Conservation (phyloP, 2,888 invertebrate genomes). For the Pyrrhosoma nymphula region DNA sequence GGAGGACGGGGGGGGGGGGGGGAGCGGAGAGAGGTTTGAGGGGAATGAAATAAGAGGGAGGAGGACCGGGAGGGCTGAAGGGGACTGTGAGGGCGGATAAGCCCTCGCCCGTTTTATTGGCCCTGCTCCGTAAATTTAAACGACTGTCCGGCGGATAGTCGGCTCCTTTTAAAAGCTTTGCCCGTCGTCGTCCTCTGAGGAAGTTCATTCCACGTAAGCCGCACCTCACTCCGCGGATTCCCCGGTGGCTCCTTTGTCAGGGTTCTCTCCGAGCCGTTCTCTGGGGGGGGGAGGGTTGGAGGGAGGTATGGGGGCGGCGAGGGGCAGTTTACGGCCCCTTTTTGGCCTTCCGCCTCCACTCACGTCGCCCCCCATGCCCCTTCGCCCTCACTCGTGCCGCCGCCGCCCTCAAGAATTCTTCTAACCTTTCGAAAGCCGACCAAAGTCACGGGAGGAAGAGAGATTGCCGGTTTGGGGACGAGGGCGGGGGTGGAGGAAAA, state of each 20-base stretch:
- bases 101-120: slow-evolving; percentile 59
- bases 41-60: background rate
- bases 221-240: slow-evolving; percentile 27
- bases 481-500: background rate
- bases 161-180: slow-evolving; percentile 62
- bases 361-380: background rate
- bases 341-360: background rate
- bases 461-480: background rate
- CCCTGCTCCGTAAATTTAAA: slow-evolving; percentile 55
- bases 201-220: slow-evolving; percentile 47
- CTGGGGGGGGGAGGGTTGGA: background rate
- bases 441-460: slow-evolving; percentile 8
- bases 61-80: background rate
- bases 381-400: background rate
- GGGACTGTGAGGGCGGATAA: background rate
- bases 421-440: slow-evolving; percentile 5
- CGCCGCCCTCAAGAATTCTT: background rate
- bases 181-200: background rate
- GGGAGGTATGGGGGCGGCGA: background rate
- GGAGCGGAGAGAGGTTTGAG: background rate
- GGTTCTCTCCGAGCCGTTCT: slow-evolving; percentile 46
- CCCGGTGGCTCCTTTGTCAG: slow-evolving; percentile 50
- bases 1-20: too few species aligned
- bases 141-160: slow-evolving; percentile 60
- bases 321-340: slow-evolving; percentile 57